Evolutionary conservation across 2,888 invertebrate species (phyloP), one percentile per base, ranked within the genome.

Genomic region (Eupithecia inturbata): DNA sequence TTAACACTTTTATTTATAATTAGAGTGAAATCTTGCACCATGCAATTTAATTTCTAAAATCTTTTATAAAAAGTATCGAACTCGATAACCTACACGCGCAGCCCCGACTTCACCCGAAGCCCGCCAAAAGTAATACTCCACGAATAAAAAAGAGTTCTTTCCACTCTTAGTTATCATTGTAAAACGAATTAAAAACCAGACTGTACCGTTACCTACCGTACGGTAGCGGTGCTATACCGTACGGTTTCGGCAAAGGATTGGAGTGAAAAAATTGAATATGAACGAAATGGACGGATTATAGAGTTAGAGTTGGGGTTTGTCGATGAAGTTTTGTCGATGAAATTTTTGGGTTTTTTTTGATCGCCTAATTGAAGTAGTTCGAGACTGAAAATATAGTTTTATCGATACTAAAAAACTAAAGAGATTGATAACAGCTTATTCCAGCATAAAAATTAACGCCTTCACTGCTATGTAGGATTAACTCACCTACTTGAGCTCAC

Each of bases 211-310:
- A 19, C 28, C 6, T 16, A 28, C 63, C 33, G 63, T 64, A 33
- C 63, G 63, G 31, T 64, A 57, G 14, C 22, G 0, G 57, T 57
- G 9, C 57, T 22, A 26, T 22, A 19, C 62, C 86, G 83, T 90
- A 91, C 87, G 93, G 92, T 91, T 93, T 92, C 93, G 90, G 91
- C 90, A 93, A 92, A 93, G 93, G 92, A 92, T 93, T 91, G 92
- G 88, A 85, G 91, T 91, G 91, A 86, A 92, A 92, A 92, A 92
- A 92, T 78, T 74, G 74, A 92, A 93, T 93, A 92, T 90, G 89
- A 80, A 86, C 72, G 70, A 74, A 72, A 73, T 72, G 74, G 70
- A 70, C 84, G 82, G 85, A 79, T 82, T 82, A 81, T 81, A 83
- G 83, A 53, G 79, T 70, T 70, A 86, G 77, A 83, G 31, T 39